Evolutionary conservation across 1,140 invertebrate species (phyloP), one percentile per base, ranked within the genome.

Genomic region (Camponotus pennsylvanicus): DNA sequence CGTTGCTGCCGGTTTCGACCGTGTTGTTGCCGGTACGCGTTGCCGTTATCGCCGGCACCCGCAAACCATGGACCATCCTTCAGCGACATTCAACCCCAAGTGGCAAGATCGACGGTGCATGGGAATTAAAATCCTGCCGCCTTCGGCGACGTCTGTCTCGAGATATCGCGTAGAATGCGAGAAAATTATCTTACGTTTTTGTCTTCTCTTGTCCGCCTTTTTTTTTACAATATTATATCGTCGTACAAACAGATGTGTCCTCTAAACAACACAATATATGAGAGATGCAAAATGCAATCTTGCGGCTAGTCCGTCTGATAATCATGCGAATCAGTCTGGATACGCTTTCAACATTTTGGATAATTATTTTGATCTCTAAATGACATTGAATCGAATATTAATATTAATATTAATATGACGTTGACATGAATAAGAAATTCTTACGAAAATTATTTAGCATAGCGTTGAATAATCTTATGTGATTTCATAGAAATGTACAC

Each of bases 21-120:
- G 55, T 61, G 88, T 83, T 52, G 85, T 94, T 94, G 93, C 93
- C 92, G 88, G 55, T 77, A 78, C 45, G 83, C 52, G 83, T 78
- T 86, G 86, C 76, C 73, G 87, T 91, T 89, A 89, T 88, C 92
- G 76, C 27, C 27, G 80, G 87, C 86, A 91, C 87, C 88, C 75
- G 84, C 87, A 87, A 82, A 91, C 86, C 78, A 70, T 88, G 78
- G 83, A 88, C 86, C 70, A 70, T 82, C 59, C 73, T 61, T 91
- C 89, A 77, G 34, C 45, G n/a, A 52, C 52, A 42, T 86, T 64
- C 85, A 61, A 86, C 82, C 73, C 82, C 42, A 21, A 52, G 49
- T 15, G 42, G 57, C 59, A 66, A 69, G 83, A 90, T 86, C 75
- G 64, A 82, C 78, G 77, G 70, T 49, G 57, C 83, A 37, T 13